These are phyloP conservation scores for Sesamia nonagrioides DNA, from an alignment of 1,140 invertebrate genomes.

Conservation along the genomic window DNA sequence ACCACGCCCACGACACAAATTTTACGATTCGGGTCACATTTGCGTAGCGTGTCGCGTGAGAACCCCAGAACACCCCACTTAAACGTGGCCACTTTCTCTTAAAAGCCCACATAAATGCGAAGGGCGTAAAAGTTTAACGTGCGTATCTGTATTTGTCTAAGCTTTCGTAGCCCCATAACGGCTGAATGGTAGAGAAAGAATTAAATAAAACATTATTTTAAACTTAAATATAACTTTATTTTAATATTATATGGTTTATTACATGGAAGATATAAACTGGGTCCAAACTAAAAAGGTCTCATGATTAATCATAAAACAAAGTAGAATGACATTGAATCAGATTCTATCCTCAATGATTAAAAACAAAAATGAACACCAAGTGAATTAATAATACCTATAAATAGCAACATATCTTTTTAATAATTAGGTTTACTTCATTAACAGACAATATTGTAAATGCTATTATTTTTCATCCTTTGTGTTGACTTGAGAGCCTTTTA, in stretches of 20 bases:
- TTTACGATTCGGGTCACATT: no score
- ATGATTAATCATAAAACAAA: constrained; percentile 67
- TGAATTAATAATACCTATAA: constrained; percentile 19
- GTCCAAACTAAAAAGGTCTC: constrained; percentile 73
- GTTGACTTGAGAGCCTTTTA: constrained; percentile 58
- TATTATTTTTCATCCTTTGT: constrained; percentile 54
- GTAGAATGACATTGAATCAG: constrained; percentile 70
- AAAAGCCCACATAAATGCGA: no score
- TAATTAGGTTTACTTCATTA: constrained; percentile 18
- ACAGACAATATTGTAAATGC: constrained; percentile 61
- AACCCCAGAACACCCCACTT: no score
- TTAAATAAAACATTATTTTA: constrained; percentile 66
- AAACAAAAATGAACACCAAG: constrained; percentile 57
- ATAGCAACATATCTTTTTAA: constrained; percentile 31
- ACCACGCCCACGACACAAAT: no score
- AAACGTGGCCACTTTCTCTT: no score
- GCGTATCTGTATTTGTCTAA: no score
- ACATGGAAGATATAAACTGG: constrained; percentile 72
- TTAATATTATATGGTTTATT: constrained; percentile 68
- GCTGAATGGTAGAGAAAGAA: background rate
- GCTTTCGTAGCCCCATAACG: no score
- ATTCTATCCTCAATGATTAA: constrained; percentile 76
- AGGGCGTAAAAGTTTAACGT: no score
- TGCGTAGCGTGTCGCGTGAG: no score
- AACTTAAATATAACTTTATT: constrained; percentile 82